phyloP scores from a whole-genome alignment of 64 coral and sea anemone species.

The Cladopsammia gracilis region DNA sequence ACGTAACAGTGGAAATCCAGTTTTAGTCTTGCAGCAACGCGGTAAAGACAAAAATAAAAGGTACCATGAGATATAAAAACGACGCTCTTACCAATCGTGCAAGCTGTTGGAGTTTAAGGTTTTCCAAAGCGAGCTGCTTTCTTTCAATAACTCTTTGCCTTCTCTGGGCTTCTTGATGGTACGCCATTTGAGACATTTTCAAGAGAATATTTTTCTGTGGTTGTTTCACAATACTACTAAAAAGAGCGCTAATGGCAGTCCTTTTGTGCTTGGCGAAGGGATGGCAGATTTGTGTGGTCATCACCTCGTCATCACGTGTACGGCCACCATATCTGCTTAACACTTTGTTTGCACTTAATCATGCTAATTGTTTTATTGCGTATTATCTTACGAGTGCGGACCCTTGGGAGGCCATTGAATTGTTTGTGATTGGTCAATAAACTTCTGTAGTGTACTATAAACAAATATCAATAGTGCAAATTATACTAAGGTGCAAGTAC shows the following conservation, averaged over 20 bases:
- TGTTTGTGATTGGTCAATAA: not conserved
- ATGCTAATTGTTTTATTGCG: not conserved
- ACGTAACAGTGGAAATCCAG: too few relatives aligned
- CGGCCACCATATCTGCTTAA: not conserved
- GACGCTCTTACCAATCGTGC: not conserved
- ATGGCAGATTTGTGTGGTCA: not conserved
- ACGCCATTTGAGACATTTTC: conserved; percentile 60
- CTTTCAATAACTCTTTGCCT: conserved; percentile 46
- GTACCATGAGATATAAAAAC: not conserved
- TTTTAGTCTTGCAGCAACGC: not conserved
- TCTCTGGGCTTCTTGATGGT: conserved; percentile 60
- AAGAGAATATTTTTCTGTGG: not conserved
- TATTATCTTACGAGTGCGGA: not conserved
- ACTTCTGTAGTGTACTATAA: not conserved
- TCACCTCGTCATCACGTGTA: not conserved
- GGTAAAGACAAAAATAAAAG: not conserved
- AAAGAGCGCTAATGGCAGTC: not conserved
- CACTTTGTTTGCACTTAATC: conserved; percentile 25
- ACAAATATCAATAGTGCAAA: not conserved
- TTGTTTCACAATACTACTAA: not conserved
- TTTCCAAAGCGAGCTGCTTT: conserved; percentile 39
- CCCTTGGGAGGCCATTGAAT: conserved; percentile 21
- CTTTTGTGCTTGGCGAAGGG: not conserved
- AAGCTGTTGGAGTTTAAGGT: conserved; percentile 17
- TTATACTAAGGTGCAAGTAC: not conserved